Percentiles rank a stretch among this genome's conserved stretches.
Evolutionary conservation across 2,113 vertebrate genomes (phyloP).

Genomic region (Prionailurus viverrinus): DNA sequence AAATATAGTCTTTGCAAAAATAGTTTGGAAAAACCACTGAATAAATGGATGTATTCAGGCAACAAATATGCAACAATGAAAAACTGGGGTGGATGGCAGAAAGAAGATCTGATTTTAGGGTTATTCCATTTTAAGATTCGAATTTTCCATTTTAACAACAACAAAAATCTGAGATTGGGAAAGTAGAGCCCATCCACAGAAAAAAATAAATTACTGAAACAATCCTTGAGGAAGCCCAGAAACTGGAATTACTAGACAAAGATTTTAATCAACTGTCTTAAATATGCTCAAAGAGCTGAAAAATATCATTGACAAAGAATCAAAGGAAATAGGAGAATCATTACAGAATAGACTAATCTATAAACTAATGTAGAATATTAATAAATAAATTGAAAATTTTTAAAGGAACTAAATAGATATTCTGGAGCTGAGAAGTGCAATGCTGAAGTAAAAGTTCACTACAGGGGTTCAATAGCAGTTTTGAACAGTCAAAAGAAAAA

Average conservation of each 20-base stretch:
- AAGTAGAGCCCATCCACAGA: neutral
- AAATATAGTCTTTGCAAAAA: neutral
- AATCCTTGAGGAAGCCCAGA: neutral
- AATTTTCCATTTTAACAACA: neutral
- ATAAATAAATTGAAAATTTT: neutral
- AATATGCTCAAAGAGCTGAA: neutral
- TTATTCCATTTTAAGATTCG: neutral
- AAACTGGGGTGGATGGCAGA: neutral
- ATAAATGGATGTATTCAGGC: neutral
- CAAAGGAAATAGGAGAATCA: neutral
- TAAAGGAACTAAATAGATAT: neutral
- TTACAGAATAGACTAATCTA: neutral
- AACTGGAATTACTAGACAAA: neutral
- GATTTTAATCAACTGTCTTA: neutral
- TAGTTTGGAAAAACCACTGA: conserved; percentile 6
- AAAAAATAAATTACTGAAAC: neutral
- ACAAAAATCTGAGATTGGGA: neutral
- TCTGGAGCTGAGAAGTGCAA: neutral
- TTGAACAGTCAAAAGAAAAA: neutral
- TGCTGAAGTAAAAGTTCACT: neutral
- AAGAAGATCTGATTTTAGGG: neutral
- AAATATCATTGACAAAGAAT: neutral
- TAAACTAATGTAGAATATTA: neutral
- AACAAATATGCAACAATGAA: neutral
- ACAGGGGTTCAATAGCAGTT: neutral